phyloP scores from a whole-genome alignment of 2,797 vertebrate species.

The Morelia viridis region DNA sequence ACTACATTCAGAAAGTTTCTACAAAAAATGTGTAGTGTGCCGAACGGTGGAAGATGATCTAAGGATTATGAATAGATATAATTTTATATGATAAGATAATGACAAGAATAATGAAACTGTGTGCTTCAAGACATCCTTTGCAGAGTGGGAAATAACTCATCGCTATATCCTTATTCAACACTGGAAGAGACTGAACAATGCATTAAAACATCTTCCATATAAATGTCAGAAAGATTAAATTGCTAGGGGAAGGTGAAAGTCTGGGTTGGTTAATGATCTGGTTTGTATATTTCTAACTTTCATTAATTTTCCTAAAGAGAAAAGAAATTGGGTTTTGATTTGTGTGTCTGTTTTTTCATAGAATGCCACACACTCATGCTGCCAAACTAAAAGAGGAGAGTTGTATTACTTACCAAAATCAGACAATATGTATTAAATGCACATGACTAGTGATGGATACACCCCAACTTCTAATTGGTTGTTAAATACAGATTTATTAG shows the following conservation, averaged over 20 bases:
- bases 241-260: not conserved
- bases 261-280: conserved; percentile 3
- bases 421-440: not conserved
- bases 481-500: not conserved
- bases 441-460: not conserved
- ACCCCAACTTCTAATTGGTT: not conserved
- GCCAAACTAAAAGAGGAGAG: not conserved
- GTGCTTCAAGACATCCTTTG: not conserved
- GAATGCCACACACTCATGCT: not conserved
- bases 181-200: conserved; percentile 9
- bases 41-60: not conserved
- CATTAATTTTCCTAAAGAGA: conserved; percentile 12
- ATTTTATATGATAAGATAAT: conserved; percentile 21
- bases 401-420: not conserved
- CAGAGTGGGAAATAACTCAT: conserved; percentile 6
- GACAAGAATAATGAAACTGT: conserved; percentile 23
- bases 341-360: not conserved
- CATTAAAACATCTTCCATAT: conserved; percentile 12
- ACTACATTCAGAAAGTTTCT: not conserved
- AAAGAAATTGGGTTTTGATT: conserved; percentile 11
- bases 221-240: conserved; percentile 14
- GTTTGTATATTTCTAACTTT: conserved; percentile 14
- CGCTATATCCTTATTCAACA: not conserved
- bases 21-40: not conserved
- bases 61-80: conserved; percentile 9